phyloP scores from a whole-genome alignment of 2,113 vertebrate species.

The Dasyurus viverrinus region DNA sequence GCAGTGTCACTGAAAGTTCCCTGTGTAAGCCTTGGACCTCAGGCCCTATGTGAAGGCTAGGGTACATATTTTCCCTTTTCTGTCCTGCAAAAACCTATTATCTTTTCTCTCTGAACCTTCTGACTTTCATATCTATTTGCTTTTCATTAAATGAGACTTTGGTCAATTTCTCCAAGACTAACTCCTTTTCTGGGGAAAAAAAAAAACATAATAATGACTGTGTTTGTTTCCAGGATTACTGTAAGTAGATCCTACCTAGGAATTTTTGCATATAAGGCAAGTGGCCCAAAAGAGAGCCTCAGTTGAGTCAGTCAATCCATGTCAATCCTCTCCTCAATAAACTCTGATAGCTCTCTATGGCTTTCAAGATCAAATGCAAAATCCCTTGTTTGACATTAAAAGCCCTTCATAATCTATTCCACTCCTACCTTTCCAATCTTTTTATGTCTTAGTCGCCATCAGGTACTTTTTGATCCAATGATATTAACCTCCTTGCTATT shows the following conservation, averaged over 20 bases:
- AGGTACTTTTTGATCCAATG: not conserved
- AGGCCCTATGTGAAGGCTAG: too few species aligned
- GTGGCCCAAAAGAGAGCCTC: not conserved
- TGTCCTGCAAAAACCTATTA: too few species aligned
- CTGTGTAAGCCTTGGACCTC: too few species aligned
- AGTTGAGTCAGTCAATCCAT: not conserved
- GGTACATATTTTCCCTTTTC: too few species aligned
- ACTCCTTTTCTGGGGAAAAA: not conserved
- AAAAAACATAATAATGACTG: not conserved
- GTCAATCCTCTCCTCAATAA: not conserved
- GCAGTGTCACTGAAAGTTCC: too few species aligned
- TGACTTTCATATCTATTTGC: too few species aligned
- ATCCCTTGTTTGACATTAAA: not conserved
- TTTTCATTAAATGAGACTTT: not conserved
- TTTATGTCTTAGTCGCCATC: not conserved
- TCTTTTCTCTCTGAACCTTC: too few species aligned
- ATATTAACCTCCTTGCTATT: not conserved
- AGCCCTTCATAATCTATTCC: not conserved
- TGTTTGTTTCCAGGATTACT: not conserved
- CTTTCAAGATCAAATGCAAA: not conserved
- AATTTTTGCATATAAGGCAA: not conserved
- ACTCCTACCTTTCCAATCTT: not conserved
- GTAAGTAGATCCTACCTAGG: not conserved
- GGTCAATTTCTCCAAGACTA: not conserved
- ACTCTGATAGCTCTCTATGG: not conserved